phyloP scores from a whole-genome alignment of 2,797 vertebrate genomes.

The Oophaga sylvatica region DNA sequence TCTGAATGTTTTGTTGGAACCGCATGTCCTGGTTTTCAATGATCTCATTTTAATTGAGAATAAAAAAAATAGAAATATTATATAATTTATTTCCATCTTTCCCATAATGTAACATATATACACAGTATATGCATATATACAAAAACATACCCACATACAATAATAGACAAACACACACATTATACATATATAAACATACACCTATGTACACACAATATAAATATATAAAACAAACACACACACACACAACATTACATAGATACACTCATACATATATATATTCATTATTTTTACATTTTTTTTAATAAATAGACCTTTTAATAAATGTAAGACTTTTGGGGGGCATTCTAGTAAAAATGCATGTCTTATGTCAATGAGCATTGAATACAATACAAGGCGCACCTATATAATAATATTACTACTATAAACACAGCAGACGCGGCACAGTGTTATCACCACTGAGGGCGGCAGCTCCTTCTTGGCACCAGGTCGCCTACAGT shows the following conservation, averaged over 20 bases:
- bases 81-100: not conserved
- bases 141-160: not conserved
- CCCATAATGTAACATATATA: not conserved
- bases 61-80: too few relatives aligned
- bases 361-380: too few relatives aligned
- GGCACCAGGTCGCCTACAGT: constrained; percentile 45
- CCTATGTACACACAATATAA: not conserved
- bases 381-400: not conserved
- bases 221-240: not conserved
- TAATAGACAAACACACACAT: too few relatives aligned
- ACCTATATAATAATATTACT: not conserved
- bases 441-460: constrained; percentile 1
- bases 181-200: too few relatives aligned
- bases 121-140: not conserved
- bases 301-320: too few relatives aligned
- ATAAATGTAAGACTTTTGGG: too few relatives aligned
- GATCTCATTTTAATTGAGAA: not conserved
- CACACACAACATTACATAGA: not conserved
- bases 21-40: constrained; percentile 23
- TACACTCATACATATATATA: not conserved
- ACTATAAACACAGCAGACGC: not conserved
- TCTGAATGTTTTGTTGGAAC: constrained; percentile 28
- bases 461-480: not conserved
- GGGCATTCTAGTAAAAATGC: too few relatives aligned
- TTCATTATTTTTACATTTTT: not conserved